Evolutionary conservation across 2,888 invertebrate species (phyloP).

Genomic region (Dasysyrphus albostriatus): DNA sequence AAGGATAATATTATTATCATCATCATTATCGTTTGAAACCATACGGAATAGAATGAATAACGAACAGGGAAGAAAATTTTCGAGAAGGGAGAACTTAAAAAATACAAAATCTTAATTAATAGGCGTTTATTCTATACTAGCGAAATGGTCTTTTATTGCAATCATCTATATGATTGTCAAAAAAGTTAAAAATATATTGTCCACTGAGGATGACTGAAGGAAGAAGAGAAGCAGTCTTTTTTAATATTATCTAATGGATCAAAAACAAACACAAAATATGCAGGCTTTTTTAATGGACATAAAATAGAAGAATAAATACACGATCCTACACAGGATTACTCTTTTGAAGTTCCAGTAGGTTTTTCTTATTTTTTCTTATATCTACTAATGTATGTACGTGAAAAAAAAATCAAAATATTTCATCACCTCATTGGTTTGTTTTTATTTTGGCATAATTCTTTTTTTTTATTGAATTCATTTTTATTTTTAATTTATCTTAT

Average conservation of each 20-base stretch:
- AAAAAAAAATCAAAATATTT: too few relatives aligned
- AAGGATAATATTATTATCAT: slow-evolving; percentile 68
- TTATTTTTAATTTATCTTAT: too few relatives aligned
- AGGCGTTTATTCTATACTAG: slow-evolving; percentile 2
- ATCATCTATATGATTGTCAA: background rate
- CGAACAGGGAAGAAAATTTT: background rate
- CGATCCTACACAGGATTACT: too few relatives aligned
- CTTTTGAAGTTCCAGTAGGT: too few relatives aligned
- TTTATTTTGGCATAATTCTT: too few relatives aligned
- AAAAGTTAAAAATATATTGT: background rate
- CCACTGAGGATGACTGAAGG: background rate
- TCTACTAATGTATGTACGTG: too few relatives aligned
- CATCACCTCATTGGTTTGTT: too few relatives aligned
- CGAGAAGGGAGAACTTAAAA: slow-evolving; percentile 33
- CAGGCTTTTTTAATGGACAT: background rate
- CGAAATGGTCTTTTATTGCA: background rate
- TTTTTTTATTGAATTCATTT: too few relatives aligned
- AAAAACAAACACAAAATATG: background rate
- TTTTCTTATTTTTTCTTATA: too few relatives aligned
- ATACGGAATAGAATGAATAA: slow-evolving; percentile 51
- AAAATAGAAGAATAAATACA: too few relatives aligned
- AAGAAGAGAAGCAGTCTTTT: background rate
- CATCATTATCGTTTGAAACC: slow-evolving; percentile 60
- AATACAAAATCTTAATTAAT: slow-evolving; percentile 58
- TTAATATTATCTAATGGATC: background rate